Base-by-base conservation (phyloP, 2,888 invertebrate genomes). In the Escarpia spicata region DNA sequence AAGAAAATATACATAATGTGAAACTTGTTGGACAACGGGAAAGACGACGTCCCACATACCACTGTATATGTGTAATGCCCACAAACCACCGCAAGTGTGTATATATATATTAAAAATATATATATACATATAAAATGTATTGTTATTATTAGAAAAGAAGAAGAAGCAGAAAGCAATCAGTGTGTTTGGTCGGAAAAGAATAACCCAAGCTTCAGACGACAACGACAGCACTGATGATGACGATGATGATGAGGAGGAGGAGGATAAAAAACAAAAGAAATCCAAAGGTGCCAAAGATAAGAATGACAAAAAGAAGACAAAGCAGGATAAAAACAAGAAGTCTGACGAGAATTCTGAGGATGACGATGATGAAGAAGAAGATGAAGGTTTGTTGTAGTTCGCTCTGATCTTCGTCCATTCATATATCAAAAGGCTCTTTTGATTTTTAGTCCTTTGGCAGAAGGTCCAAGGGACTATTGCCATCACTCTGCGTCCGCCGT, bases 271-370 rank as follows among this genome's bases (percentile, higher is more conserved):
- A 26, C 75, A 26, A n/a, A 75, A 75, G 75, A 75, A 75, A n/a
- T 75, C 75, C n/a, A 75, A 75, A 75, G 75, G 75, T 75, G 26
- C 75, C 75, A 75, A 75, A 75, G 75, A 75, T 75, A 75, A 75
- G 75, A 75, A 75, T 26, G 75, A 75, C 75, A 75, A 75, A n/a
- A 75, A 75, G 75, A 75, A 75, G 6, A 75, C 19, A 26, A 26
- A 26, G 75, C 15, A 75, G 75, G 75, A 75, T 19, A 75, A 75
- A 2, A 75, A 75, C 6, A 75, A 75, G 75, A 75, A 75, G 75
- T 75, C 75, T 26, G 75, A 75, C 19, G 75, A 75, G 75, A n/a
- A 75, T 75, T 75, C 75, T 75, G 75, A 75, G 75, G 75, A 75
- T 26, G 75, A 75, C 15, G 75, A 75, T 19, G 75, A 75, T 6